phyloP scores from a whole-genome alignment of 2,113 vertebrate species.

The Pandion haliaetus region DNA sequence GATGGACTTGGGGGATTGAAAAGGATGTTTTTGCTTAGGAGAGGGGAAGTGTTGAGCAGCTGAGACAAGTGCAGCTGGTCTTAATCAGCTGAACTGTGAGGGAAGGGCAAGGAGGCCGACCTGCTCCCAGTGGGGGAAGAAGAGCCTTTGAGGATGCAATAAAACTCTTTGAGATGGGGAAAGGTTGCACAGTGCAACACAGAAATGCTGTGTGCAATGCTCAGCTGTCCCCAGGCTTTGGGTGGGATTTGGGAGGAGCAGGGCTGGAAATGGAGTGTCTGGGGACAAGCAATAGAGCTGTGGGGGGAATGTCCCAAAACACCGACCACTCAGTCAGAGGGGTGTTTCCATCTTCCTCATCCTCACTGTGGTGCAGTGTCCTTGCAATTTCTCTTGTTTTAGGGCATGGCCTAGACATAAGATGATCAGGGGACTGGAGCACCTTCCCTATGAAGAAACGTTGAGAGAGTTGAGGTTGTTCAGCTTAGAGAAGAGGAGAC shows the following conservation, averaged over 20 bases:
- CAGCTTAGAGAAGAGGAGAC: too few species aligned
- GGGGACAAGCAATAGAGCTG: accelerated
- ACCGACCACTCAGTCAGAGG: accelerated
- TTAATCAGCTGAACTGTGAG: not conserved
- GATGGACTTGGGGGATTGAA: not conserved
- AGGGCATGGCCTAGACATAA: not conserved
- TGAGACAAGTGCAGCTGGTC: not conserved
- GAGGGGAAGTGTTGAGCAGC: not conserved
- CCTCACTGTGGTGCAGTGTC: accelerated
- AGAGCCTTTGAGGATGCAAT: not conserved
- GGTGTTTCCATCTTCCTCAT: not conserved
- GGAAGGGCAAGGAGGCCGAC: not conserved
- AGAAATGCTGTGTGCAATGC: not conserved
- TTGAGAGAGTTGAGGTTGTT: too few species aligned
- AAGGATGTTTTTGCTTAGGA: not conserved
- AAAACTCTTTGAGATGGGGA: not conserved
- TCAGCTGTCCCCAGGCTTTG: not conserved
- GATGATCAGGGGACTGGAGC: too few species aligned
- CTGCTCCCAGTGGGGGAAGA: not conserved
- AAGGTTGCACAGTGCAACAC: not conserved
- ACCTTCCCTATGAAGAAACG: too few species aligned
- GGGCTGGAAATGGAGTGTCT: not conserved
- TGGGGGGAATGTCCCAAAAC: accelerated
- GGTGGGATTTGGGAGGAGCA: not conserved
- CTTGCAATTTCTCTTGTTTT: not conserved